Percentiles rank a stretch among this genome's conserved stretches.
Evolutionary conservation across 2,797 vertebrate species (phyloP).

Genomic region (Zenarchopterus dispar): DNA sequence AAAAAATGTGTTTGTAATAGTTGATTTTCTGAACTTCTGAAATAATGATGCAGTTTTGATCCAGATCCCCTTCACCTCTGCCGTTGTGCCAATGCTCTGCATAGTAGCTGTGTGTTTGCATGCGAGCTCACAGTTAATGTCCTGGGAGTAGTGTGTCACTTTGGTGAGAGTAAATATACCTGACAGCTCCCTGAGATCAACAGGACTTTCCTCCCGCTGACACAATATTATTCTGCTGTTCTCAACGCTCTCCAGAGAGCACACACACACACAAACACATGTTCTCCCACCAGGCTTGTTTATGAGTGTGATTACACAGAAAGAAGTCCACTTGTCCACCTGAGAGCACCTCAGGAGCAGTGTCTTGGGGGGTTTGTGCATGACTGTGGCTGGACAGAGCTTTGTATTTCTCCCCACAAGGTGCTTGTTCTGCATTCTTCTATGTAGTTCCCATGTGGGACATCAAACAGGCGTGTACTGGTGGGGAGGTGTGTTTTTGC

Average conservation of each 20-base stretch:
- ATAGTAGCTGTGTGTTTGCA: conserved; percentile 2
- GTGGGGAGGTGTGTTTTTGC: conserved; percentile 30
- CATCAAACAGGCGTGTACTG: conserved; percentile 24
- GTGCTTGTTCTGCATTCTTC: background rate
- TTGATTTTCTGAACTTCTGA: background rate
- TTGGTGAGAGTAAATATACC: conserved; percentile 77
- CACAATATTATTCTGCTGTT: conserved; percentile 80
- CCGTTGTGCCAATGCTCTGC: background rate
- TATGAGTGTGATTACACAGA: conserved; percentile 58
- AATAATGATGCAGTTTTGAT: background rate
- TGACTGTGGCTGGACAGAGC: conserved; percentile 12
- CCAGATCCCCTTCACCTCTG: background rate
- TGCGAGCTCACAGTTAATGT: conserved; percentile 36
- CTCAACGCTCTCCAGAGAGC: conserved; percentile 64
- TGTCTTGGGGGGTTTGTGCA: conserved; percentile 18
- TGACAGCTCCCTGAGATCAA: conserved; percentile 60
- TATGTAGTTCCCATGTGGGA: conserved; percentile 32
- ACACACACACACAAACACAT: conserved; percentile 39
- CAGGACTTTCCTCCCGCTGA: conserved; percentile 62
- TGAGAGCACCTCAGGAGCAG: conserved; percentile 47
- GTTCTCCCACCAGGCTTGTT: conserved; percentile 63
- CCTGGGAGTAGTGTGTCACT: conserved; percentile 68
- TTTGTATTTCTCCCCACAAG: conserved; percentile 26
- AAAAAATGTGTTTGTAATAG: no score
- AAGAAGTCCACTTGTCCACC: conserved; percentile 59